Percentiles rank a stretch among this genome's conserved stretches.
Evolutionary conservation across 2,888 invertebrate genomes (phyloP).

Genomic region (Didymodactylos carnosus): DNA sequence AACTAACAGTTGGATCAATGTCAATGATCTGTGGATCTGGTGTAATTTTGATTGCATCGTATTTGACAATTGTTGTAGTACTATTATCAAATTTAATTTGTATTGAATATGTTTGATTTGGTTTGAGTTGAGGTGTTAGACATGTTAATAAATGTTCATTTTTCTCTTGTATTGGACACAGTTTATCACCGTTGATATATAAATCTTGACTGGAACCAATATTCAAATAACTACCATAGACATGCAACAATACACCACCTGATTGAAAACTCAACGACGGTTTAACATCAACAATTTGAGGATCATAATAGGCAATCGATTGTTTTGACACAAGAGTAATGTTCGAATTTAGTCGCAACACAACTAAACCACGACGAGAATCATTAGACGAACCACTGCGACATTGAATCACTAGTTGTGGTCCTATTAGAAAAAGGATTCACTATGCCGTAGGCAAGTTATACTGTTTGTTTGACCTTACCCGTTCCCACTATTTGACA

Average conservation of each 20-base stretch:
- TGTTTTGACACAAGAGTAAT: not conserved
- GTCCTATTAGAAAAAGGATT: too few species aligned
- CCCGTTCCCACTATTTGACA: too few species aligned
- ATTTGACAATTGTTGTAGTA: not conserved
- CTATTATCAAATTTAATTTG: not conserved
- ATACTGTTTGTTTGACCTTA: too few species aligned
- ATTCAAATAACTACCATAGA: not conserved
- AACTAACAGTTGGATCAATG: not conserved
- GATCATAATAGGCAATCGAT: not conserved
- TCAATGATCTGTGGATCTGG: not conserved
- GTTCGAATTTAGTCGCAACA: not conserved
- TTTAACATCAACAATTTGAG: not conserved
- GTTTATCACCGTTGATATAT: not conserved
- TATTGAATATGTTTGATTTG: not conserved
- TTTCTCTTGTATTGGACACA: not conserved
- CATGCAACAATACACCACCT: not conserved
- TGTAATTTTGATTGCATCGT: not conserved
- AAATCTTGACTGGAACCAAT: not conserved
- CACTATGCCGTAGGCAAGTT: too few species aligned
- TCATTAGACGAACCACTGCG: not conserved
- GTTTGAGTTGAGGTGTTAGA: not conserved
- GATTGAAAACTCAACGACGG: not conserved
- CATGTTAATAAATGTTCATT: not conserved
- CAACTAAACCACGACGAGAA: not conserved
- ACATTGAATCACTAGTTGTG: not conserved